Percentiles rank a stretch among this genome's conserved stretches.
Evolutionary conservation across 2,113 vertebrate species (phyloP).

Genomic region (Ciconia boyciana): DNA sequence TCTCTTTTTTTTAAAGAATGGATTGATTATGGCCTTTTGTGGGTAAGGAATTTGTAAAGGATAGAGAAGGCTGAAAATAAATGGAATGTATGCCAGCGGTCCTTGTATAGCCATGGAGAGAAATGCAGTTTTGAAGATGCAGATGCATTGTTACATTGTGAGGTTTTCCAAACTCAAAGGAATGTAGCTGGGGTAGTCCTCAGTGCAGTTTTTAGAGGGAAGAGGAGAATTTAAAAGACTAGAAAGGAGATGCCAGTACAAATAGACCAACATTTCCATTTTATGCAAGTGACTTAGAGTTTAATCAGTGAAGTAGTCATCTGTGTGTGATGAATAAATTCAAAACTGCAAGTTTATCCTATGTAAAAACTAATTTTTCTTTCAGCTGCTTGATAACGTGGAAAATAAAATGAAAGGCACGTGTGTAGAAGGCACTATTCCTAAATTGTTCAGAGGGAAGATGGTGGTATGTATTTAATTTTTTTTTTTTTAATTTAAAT

Average conservation of each 20-base stretch:
- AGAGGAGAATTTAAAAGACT: background rate
- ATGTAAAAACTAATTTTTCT: slow-evolving; percentile 17
- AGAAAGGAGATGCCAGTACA: background rate
- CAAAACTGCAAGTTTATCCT: background rate
- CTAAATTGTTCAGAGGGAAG: slow-evolving; percentile 97
- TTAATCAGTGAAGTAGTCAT: background rate
- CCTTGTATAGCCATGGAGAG: background rate
- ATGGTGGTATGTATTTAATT: slow-evolving; percentile 92
- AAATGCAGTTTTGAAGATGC: background rate
- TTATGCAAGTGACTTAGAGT: background rate
- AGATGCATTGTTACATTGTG: background rate
- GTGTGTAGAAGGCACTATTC: slow-evolving; percentile 98
- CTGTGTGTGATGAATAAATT: background rate
- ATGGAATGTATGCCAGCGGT: background rate
- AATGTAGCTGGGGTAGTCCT: background rate
- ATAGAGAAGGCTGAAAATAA: background rate
- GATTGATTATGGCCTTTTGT: background rate
- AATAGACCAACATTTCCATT: background rate
- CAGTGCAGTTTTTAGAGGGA: background rate
- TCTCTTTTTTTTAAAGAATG: background rate
- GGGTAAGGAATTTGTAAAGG: background rate
- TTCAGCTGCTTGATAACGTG: slow-evolving; percentile 97
- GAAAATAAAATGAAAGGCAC: slow-evolving; percentile 99
- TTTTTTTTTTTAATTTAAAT: background rate
- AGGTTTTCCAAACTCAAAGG: background rate